Conservation (phyloP, 1,140 invertebrate species). For the Diprion similis region DNA sequence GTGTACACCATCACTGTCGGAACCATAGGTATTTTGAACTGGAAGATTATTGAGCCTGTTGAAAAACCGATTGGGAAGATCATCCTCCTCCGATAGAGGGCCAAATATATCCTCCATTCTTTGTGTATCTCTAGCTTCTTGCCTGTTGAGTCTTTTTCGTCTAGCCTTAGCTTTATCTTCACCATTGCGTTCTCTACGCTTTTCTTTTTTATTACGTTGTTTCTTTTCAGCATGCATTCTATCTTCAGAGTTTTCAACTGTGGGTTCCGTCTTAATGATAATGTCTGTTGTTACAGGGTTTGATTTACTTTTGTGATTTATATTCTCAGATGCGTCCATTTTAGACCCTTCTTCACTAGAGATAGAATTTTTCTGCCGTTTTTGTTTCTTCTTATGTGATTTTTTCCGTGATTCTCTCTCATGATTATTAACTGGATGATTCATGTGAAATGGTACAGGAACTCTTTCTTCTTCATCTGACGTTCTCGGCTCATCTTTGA, state of each 20-base stretch:
- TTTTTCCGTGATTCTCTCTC: constrained; percentile 69
- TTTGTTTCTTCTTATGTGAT: constrained; percentile 82
- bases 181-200: constrained; percentile 72
- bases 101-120: constrained; percentile 90
- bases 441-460: constrained; percentile 42
- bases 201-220: constrained; percentile 74
- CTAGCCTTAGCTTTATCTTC: constrained; percentile 68
- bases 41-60: constrained; percentile 43
- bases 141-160: constrained; percentile 62
- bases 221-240: constrained; percentile 60
- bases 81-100: constrained; percentile 78
- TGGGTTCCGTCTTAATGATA: constrained; percentile 42
- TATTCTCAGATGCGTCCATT: constrained; percentile 41
- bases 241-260: constrained; percentile 62
- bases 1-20: constrained; percentile 50
- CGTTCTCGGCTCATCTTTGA: constrained; percentile 57
- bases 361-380: constrained; percentile 73
- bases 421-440: constrained; percentile 53
- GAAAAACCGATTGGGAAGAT: constrained; percentile 49
- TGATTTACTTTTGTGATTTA: constrained; percentile 52
- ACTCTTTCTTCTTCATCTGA: constrained; percentile 57
- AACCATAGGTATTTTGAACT: constrained; percentile 45
- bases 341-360: constrained; percentile 66
- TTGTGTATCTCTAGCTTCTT: constrained; percentile 59
- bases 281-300: constrained; percentile 36